Base-by-base conservation (phyloP, 2,113 vertebrate genomes). In the Colinus virginianus region DNA sequence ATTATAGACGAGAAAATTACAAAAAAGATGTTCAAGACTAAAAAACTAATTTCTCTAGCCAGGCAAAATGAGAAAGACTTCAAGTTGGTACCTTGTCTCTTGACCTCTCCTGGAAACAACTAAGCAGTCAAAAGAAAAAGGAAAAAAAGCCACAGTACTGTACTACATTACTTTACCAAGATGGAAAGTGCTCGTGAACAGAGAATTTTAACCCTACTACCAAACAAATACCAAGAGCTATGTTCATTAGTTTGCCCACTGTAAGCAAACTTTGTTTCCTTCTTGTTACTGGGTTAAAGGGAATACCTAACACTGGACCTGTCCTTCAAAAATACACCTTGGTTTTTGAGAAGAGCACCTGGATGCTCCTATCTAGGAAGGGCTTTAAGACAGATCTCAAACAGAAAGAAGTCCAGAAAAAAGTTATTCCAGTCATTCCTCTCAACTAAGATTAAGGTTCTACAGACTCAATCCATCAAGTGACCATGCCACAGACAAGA, bases 81-180 rank as follows among this genome's bases (percentile, higher is more conserved):
- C 78, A 87, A 66, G 48, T 13, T 88, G 20, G 46, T 78, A 90
- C 81, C 40, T 67, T 93, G 67, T 58, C 69, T 93, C 78, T 81
- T 78, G 58, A 71, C 63, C 56, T 61, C 78, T 36, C 48, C 62
- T 87, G 55, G 58, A 93, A 94, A 79, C 36, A 88, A 61, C 51
- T 64, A 68, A 87, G 56, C 40, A 15, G 62, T 23, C 42, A 78
- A 23, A 12, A 46, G 38, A 15, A 11, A 7, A 22, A 88, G 13
- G 11, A 4, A 85, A 70, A 45, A 43, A 46, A 48, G 58, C 26
- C 34, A 3, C 10, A 67, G 8, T 17, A 38, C 66, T 53, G n/a
- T 77, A 67, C 11, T 4, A 20, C 78, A 69, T 58, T 87, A 78
- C 58, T 28, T 61, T 78, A 62, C 7, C 76, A 45, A 40, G 30